Conservation (phyloP, 2,113 vertebrate genomes). For the Mixornis gularis region DNA sequence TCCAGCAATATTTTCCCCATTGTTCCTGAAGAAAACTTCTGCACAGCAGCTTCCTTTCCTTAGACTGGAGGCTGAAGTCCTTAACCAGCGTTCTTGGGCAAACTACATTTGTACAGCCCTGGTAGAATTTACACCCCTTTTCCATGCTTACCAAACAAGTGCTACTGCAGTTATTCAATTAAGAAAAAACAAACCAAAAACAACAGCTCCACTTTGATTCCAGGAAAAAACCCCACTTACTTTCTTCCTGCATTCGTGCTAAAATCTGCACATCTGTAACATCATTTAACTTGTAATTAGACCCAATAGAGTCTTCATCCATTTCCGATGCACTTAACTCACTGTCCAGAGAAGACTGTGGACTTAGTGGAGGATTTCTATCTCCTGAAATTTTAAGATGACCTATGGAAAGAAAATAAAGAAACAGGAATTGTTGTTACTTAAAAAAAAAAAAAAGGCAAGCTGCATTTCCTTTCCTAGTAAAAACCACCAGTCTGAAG, state of each 20-base stretch:
- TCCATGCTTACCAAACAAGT: not conserved
- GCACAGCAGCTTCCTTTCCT: not conserved
- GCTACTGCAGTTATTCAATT: not conserved
- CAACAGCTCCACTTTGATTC: not conserved
- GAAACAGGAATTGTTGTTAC: not conserved
- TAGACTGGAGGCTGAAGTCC: not conserved
- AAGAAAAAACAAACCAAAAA: not conserved
- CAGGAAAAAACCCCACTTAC: conserved; percentile 70
- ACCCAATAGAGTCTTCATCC: conserved; percentile 97
- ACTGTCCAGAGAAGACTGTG: conserved; percentile 95
- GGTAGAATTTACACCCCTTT: not conserved
- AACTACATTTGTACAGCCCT: not conserved
- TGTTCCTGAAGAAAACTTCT: not conserved
- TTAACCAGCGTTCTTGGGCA: not conserved
- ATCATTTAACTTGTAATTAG: conserved; percentile 96
- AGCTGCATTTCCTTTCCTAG: not conserved
- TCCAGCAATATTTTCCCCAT: not conserved
- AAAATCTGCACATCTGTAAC: conserved; percentile 98
- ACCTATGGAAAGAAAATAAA: conserved; percentile 67
- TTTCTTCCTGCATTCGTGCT: conserved; percentile 98
- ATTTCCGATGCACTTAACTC: conserved; percentile 98
- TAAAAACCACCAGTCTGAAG: not conserved
- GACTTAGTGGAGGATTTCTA: conserved; percentile 88
- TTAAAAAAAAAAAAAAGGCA: not conserved
- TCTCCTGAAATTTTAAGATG: conserved; percentile 85